These are phyloP conservation scores for Albula goreensis DNA, from an alignment of 2,113 vertebrate genomes.

Conservation along the genomic window DNA sequence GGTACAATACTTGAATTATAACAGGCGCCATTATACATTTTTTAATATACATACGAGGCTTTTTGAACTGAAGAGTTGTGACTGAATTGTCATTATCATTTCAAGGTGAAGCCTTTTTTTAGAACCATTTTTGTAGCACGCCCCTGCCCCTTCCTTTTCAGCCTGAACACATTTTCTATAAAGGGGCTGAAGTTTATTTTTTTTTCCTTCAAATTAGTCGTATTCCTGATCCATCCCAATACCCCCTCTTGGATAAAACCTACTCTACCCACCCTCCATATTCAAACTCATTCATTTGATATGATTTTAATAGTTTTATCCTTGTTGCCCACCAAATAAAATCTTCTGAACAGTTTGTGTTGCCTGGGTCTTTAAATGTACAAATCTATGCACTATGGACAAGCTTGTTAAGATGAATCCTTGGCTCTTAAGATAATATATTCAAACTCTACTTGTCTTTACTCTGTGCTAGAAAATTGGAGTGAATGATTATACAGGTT, in stretches of 20 bases:
- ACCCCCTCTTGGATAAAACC: constrained; percentile 52
- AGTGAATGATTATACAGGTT: no score
- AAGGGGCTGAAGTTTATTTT: constrained; percentile 57
- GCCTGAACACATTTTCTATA: constrained; percentile 64
- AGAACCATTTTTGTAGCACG: constrained; percentile 68
- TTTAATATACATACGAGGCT: constrained; percentile 67
- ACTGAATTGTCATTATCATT: constrained; percentile 66
- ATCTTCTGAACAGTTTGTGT: constrained; percentile 56
- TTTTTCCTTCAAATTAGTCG: no score
- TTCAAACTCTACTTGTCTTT: no score
- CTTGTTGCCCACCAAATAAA: constrained; percentile 74
- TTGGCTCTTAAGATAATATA: no score
- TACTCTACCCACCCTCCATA: constrained; percentile 40
- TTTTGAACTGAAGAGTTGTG: constrained; percentile 53
- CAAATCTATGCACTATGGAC: no score
- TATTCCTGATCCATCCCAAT: not conserved
- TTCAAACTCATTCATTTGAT: constrained; percentile 64
- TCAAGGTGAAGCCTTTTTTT: constrained; percentile 69
- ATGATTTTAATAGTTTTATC: constrained; percentile 73
- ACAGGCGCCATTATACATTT: constrained; percentile 66
- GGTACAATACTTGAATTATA: constrained; percentile 75
- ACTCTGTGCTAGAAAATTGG: no score
- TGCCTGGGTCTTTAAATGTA: not conserved
- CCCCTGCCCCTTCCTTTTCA: constrained; percentile 34
- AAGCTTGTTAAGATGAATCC: no score